phyloP scores from a whole-genome alignment of 2,888 invertebrate genomes.

The Mactromeris polynyma region DNA sequence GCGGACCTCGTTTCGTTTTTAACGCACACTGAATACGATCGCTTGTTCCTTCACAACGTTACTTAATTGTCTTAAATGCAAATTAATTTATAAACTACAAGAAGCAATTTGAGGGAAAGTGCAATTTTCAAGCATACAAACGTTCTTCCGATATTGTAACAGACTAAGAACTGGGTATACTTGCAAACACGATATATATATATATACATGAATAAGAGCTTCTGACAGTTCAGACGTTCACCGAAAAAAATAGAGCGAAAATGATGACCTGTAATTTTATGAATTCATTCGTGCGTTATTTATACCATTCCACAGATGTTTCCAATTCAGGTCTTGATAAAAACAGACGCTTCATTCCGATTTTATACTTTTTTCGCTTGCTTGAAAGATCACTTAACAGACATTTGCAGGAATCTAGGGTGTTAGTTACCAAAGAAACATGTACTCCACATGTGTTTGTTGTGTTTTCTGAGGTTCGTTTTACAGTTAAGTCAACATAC shows the following conservation, averaged over 20 bases:
- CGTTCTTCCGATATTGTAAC: too few relatives aligned
- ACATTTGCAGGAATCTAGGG: constrained; percentile 24
- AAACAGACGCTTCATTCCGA: constrained; percentile 22
- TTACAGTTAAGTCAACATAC: constrained; percentile 54
- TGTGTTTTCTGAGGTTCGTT: neutral
- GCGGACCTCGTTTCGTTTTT: too few relatives aligned
- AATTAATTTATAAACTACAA: too few relatives aligned
- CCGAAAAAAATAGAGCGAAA: neutral
- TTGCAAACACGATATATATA: too few relatives aligned
- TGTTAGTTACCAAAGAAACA: constrained; percentile 22
- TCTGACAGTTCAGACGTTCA: too few relatives aligned
- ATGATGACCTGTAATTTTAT: constrained; percentile 7
- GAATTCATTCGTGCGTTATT: neutral
- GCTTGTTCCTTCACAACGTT: too few relatives aligned
- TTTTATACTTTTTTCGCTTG: constrained; percentile 14
- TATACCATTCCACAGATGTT: constrained; percentile 26
- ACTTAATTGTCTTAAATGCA: too few relatives aligned
- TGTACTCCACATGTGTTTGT: constrained; percentile 34
- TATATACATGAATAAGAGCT: too few relatives aligned
- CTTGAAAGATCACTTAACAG: constrained; percentile 15
- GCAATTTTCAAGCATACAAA: too few relatives aligned
- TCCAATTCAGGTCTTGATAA: constrained; percentile 11
- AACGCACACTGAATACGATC: too few relatives aligned
- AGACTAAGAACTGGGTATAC: too few relatives aligned
- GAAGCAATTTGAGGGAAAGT: too few relatives aligned